A percentile compares a stretch with the other conserved stretches of the same genome.
Evolutionary conservation across 1,140 invertebrate genomes (phyloP).

Genomic region (Araneus ventricosus): DNA sequence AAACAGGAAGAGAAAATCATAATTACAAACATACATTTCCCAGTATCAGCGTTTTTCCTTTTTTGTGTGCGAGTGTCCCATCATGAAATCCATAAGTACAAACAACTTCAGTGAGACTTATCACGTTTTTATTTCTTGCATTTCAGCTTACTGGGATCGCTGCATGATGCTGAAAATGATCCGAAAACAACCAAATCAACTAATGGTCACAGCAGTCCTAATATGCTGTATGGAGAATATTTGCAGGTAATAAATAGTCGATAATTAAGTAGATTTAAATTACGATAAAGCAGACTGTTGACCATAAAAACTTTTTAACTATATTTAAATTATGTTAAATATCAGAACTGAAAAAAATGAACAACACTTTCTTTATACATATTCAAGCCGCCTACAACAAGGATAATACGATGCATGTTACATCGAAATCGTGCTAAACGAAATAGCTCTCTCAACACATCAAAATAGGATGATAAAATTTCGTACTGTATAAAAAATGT

Average conservation of each 20-base stretch:
- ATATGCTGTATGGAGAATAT: slow-evolving; percentile 92
- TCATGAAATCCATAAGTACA: background rate
- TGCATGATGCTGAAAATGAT: background rate
- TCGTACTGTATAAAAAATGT: too few species aligned
- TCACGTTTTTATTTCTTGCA: background rate
- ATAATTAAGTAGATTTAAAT: background rate
- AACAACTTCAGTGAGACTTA: background rate
- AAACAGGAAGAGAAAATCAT: background rate
- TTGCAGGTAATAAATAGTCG: slow-evolving; percentile 82
- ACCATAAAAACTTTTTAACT: background rate
- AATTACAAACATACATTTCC: background rate
- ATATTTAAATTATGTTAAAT: background rate
- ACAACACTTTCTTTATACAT: background rate
- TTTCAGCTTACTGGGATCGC: background rate
- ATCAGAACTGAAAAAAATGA: too few species aligned
- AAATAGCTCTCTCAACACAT: background rate
- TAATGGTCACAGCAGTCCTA: background rate
- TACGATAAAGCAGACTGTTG: background rate
- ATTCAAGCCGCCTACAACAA: too few species aligned
- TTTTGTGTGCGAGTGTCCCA: too few species aligned
- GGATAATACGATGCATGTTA: background rate
- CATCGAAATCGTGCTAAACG: background rate
- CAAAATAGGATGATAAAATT: too few species aligned
- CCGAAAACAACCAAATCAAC: background rate
- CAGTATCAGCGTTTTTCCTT: background rate